These are phyloP conservation scores for Lepidotrigona ventralis DNA, from an alignment of 1,140 invertebrate genomes.

Conservation along the genomic window DNA sequence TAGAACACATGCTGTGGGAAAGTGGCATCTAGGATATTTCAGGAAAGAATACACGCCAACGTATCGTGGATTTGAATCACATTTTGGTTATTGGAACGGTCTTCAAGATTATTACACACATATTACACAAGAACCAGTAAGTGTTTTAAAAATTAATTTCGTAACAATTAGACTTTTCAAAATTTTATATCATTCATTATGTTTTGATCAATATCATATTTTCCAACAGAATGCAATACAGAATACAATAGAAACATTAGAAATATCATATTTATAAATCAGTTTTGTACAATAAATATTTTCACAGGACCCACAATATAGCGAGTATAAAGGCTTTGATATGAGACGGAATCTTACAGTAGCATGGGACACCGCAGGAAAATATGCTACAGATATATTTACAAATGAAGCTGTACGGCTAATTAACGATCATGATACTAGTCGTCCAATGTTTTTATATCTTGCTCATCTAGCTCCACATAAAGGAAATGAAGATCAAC, in stretches of 20 bases:
- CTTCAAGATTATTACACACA: conserved; percentile 92
- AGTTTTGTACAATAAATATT: not conserved
- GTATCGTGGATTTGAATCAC: conserved; percentile 90
- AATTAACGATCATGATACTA: conserved; percentile 83
- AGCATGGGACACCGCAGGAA: conserved; percentile 82
- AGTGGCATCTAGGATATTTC: conserved; percentile 93
- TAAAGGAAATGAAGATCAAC: conserved; percentile 84
- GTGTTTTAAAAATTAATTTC: conserved; percentile 7
- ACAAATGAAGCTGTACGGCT: conserved; percentile 86
- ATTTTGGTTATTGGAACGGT: conserved; percentile 92
- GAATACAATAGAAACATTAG: not conserved
- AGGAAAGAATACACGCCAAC: conserved; percentile 88
- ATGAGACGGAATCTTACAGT: conserved; percentile 84
- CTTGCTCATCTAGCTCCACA: conserved; percentile 91
- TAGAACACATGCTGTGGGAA: conserved; percentile 91
- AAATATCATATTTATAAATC: not conserved
- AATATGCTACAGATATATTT: conserved; percentile 90
- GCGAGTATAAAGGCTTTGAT: conserved; percentile 82
- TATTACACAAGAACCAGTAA: conserved; percentile 81
- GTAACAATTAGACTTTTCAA: not conserved
- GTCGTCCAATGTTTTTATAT: conserved; percentile 88
- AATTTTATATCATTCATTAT: not conserved
- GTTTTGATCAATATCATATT: too few relatives aligned
- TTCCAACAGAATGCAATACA: too few relatives aligned
- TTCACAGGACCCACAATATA: not conserved